Conservation (phyloP, 2,888 invertebrate species). For the Platerodrilus igneus region DNA sequence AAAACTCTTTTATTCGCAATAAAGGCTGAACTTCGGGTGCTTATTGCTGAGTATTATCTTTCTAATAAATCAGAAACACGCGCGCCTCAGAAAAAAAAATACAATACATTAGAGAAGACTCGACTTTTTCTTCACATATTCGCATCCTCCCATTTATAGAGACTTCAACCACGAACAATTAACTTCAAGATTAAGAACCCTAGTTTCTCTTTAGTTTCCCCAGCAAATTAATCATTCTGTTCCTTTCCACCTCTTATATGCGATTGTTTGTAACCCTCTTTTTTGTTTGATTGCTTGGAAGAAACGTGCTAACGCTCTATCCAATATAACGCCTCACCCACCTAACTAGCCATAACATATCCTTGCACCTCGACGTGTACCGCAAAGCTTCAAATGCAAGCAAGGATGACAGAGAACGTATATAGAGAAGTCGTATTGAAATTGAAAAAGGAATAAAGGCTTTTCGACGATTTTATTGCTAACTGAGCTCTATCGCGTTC, state of each 20-base stretch:
- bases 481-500: no score
- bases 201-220: slow-evolving; percentile 10
- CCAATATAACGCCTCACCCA: slow-evolving; percentile 14
- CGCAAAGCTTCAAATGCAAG: slow-evolving; percentile 12
- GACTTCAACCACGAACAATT: slow-evolving; percentile 18
- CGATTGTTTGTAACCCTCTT: neutral
- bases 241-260: no score
- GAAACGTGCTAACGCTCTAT: slow-evolving; percentile 1
- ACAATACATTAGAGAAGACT: slow-evolving; percentile 1
- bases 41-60: no score
- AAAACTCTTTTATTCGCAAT: no score
- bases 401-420: slow-evolving; percentile 13
- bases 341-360: slow-evolving; percentile 15
- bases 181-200: slow-evolving; percentile 13
- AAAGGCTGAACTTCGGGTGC: no score
- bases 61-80: no score
- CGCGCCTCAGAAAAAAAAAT: no score
- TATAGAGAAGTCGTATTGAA: no score
- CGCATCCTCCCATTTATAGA: slow-evolving; percentile 14
- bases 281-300: neutral
- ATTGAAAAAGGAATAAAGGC: slow-evolving; percentile 16
- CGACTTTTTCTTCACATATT: slow-evolving; percentile 14
- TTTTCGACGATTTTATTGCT: slow-evolving; percentile 16
- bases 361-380: slow-evolving; percentile 14
- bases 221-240: slow-evolving; percentile 3